Conservation (phyloP, 2,888 invertebrate species). For the Capitulum mitella region DNA sequence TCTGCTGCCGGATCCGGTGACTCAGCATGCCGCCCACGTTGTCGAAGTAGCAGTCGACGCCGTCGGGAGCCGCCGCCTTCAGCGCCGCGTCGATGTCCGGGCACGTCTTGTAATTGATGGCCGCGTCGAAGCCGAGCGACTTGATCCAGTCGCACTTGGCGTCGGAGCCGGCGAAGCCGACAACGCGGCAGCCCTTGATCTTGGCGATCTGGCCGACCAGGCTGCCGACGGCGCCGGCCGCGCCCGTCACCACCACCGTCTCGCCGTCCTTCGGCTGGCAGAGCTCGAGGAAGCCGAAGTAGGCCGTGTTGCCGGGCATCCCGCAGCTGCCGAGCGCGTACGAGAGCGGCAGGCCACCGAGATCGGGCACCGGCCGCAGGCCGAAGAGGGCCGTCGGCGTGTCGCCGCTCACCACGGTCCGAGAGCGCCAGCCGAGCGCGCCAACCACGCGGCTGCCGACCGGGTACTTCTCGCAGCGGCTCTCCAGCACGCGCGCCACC, state of each 20-base stretch:
- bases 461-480: conserved; percentile 56
- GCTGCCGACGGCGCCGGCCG: conserved; percentile 70
- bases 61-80: not conserved
- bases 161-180: conserved; percentile 64
- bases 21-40: conserved; percentile 15
- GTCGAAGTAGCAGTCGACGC: conserved; percentile 22
- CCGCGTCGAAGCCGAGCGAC: conserved; percentile 59
- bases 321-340: conserved; percentile 59
- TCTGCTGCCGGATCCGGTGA: not conserved
- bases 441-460: conserved; percentile 57
- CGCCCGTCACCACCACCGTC: conserved; percentile 62
- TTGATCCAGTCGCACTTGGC: conserved; percentile 57
- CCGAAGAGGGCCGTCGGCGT: conserved; percentile 55
- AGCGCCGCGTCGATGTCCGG: conserved; percentile 51
- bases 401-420: conserved; percentile 50
- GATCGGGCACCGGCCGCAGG: conserved; percentile 51
- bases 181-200: conserved; percentile 56
- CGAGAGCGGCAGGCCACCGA: conserved; percentile 49
- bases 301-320: conserved; percentile 64
- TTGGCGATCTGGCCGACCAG: conserved; percentile 72
- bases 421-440: conserved; percentile 59
- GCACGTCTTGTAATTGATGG: conserved; percentile 61
- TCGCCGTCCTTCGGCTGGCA: conserved; percentile 64
- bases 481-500: conserved; percentile 62
- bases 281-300: conserved; percentile 63